A percentile compares a stretch with the other conserved stretches of the same genome.
Evolutionary conservation across 2,888 invertebrate genomes (phyloP).

Genomic region (Carpatolechia fugitivella): DNA sequence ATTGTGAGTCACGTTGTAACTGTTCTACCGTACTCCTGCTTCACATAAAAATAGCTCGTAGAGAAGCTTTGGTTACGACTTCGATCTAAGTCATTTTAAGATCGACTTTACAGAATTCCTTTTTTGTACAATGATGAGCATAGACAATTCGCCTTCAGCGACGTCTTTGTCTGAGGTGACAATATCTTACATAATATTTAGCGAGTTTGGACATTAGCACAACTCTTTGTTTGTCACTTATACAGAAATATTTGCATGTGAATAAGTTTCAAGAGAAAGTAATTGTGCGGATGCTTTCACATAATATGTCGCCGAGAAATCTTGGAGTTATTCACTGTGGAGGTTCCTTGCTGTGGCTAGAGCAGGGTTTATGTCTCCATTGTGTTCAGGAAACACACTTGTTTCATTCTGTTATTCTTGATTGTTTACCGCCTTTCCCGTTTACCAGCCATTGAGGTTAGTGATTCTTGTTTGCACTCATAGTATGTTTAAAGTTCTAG

Average conservation of each 20-base stretch:
- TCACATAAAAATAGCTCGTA: too few relatives aligned
- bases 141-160: too few relatives aligned
- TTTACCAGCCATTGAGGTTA: too few relatives aligned
- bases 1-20: too few relatives aligned
- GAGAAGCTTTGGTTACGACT: too few relatives aligned
- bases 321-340: conserved; percentile 37
- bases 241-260: conserved; percentile 45
- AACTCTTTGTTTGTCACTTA: conserved; percentile 1
- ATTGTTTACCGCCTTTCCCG: background rate
- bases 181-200: background rate
- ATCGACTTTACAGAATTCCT: too few relatives aligned
- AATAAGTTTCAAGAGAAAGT: conserved; percentile 49
- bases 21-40: too few relatives aligned
- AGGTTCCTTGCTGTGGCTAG: conserved; percentile 24
- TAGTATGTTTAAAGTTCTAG: too few relatives aligned
- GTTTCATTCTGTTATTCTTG: background rate
- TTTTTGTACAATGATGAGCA: too few relatives aligned
- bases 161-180: background rate
- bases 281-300: conserved; percentile 53
- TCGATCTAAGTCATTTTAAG: too few relatives aligned
- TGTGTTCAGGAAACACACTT: conserved; percentile 20
- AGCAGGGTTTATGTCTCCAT: conserved; percentile 37
- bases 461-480: too few relatives aligned
- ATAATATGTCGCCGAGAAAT: conserved; percentile 57
- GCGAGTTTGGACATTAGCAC: background rate